Conservation (phyloP, 2,797 vertebrate species). For the Pachyuromys duprasi region DNA sequence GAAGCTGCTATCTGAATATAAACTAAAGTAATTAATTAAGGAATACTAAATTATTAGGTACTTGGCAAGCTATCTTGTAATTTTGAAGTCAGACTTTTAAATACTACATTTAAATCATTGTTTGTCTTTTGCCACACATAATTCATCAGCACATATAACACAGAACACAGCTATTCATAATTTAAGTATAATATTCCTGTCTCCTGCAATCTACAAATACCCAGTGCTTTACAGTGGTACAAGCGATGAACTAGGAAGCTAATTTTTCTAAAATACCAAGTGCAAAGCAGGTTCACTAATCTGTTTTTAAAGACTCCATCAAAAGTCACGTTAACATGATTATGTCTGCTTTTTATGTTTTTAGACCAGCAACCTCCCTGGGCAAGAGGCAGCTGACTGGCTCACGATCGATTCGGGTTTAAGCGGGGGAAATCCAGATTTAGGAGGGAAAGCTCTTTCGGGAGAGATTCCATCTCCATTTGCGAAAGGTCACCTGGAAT, state of each 20-base stretch:
- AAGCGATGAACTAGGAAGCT: background rate
- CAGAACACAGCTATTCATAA: slow-evolving; percentile 41
- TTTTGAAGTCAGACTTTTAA: slow-evolving; percentile 73
- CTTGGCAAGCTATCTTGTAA: slow-evolving; percentile 62
- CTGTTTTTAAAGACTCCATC: background rate
- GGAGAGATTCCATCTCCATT: background rate
- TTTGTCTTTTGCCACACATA: background rate
- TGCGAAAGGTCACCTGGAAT: background rate
- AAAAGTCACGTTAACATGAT: background rate
- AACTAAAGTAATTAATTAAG: background rate
- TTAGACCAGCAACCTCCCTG: background rate
- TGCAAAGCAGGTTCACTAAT: background rate
- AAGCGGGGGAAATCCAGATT: background rate
- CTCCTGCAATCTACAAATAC: slow-evolving; percentile 56
- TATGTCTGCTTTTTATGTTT: background rate
- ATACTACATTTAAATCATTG: slow-evolving; percentile 50
- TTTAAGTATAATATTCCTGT: slow-evolving; percentile 31
- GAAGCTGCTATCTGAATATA: too few species aligned
- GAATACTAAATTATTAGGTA: slow-evolving; percentile 49
- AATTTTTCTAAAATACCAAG: background rate
- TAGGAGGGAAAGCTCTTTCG: background rate
- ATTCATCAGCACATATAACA: slow-evolving; percentile 29
- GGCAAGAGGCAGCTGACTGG: background rate
- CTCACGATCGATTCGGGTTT: background rate
- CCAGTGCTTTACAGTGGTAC: slow-evolving; percentile 63